phyloP scores from a whole-genome alignment of 1,140 invertebrate species.

The Cotesia vestalis region DNA sequence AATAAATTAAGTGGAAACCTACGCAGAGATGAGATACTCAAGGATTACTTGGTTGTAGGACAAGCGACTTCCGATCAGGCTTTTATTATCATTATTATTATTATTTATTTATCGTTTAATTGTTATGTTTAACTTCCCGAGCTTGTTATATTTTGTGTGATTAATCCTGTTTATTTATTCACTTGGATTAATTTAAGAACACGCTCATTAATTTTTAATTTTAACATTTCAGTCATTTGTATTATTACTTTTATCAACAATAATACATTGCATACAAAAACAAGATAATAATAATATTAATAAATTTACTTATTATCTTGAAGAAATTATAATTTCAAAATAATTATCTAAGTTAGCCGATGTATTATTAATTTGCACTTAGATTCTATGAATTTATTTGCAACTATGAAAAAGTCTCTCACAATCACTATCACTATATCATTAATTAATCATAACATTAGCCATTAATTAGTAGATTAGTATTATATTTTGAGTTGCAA shows the following conservation, averaged over 20 bases:
- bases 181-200: background rate
- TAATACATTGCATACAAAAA: too few species aligned
- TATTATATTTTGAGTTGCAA: slow-evolving; percentile 59
- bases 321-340: too few species aligned
- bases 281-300: too few species aligned
- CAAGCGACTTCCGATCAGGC: slow-evolving; percentile 7
- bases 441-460: slow-evolving; percentile 27
- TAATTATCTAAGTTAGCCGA: too few species aligned
- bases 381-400: background rate
- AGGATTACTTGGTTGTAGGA: background rate
- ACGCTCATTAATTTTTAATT: slow-evolving; percentile 9
- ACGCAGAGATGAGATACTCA: slow-evolving; percentile 21
- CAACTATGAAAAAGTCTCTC: background rate
- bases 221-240: too few species aligned
- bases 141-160: slow-evolving; percentile 21
- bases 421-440: slow-evolving; percentile 18
- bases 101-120: slow-evolving; percentile 12
- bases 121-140: slow-evolving; percentile 1
- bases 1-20: slow-evolving; percentile 29
- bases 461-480: slow-evolving; percentile 40
- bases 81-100: background rate
- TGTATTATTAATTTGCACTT: too few species aligned
- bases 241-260: background rate
- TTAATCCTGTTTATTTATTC: slow-evolving; percentile 24
- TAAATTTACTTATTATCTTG: too few species aligned